Base-by-base conservation (phyloP, 2,797 vertebrate species). In the Aldrovandia affinis region DNA sequence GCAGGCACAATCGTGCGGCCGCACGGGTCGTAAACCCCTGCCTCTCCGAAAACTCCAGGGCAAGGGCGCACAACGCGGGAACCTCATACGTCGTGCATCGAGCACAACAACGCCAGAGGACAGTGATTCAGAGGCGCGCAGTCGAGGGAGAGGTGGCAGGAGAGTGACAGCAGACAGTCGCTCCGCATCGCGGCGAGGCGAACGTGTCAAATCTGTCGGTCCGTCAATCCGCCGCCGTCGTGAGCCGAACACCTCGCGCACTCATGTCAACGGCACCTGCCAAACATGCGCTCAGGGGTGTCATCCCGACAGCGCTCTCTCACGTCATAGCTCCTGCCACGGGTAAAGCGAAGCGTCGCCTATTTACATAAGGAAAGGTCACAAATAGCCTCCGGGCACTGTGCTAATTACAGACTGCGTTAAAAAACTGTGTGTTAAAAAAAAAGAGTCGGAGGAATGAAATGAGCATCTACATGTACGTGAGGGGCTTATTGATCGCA, bases 301-400 rank as follows among this genome's bases (percentile, higher is more conserved):
- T 92, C 83, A 86, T 79, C 39, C 70, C 80, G 55, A 80, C 77
- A 78, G 44, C 47, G 85, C 83, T 79, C 83, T 78, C 84, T 84
- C 83, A 77, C 47, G 73, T 79, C 89, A 88, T 87, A 88, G 89
- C 86, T 88, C 89, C 85, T 83, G 90, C 92, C 84, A 33, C 86
- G 89, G 91, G 90, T 88, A 92, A 83, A 90, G 92, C 87, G 91
- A 91, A 89, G 90, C 91, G 88, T 91, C 85, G 84, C 92, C 88
- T 93, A 93, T 93, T 95, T 93, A 96, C 93, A 93, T 95, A 95
- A 90, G 90, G 91, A 96, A 97, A 97, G 93, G 92, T 96, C 95
- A 95, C 91, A 93, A 93, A 94, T 95, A 95, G 93, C 93, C 95
- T 93, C 92, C 92, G 96, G 95, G 95, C 93, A 89, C 88, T 94